Base-by-base conservation (phyloP, 2,113 vertebrate genomes). In the Amphiprion ocellaris region DNA sequence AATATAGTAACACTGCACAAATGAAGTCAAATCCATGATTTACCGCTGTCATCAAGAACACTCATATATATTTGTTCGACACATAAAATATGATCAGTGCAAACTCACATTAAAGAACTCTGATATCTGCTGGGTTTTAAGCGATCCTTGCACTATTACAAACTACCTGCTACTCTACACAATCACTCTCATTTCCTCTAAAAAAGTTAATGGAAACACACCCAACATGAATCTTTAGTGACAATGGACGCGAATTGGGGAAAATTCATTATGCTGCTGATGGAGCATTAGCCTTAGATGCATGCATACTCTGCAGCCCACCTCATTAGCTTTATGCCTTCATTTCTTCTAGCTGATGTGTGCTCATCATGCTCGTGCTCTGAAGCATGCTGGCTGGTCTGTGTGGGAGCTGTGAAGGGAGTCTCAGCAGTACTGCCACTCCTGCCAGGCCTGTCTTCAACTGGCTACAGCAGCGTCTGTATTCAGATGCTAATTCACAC, bases 401-500 rank as follows among this genome's bases (percentile, higher is more conserved):
- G 77, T 78, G 81, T 77, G 74, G 67, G 58, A 87, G 80, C 76
- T 89, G 81, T 89, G 82, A 65, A 75, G 78, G 69, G 79, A 77
- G 81, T 87, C 84, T 90, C 66, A 39, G 54, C 65, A 59, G 70
- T 67, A 47, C 81, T 89, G 78, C 81, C 83, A 83, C 86, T 83
- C 64, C 62, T 91, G 79, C 78, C 87, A 92, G 81, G 82, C 76
- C 81, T 68, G 79, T 93, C 91, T 93, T 93, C 84, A 86, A 92
- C 89, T 82, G 75, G 81, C 84, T 90, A 90, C 75, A 91, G 88
- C 87, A 88, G 86, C 24, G 81, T 90, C 91, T 89, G 89, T 86
- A 93, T 94, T 95, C 92, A 94, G 90, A 95, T 93, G 93, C 88
- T 94, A 93, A 94, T 95, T 92, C 82, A 79, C 78, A 76, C 82